phyloP scores from a whole-genome alignment of 2,888 invertebrate genomes.

The Hirtodrosophila histrioides region DNA sequence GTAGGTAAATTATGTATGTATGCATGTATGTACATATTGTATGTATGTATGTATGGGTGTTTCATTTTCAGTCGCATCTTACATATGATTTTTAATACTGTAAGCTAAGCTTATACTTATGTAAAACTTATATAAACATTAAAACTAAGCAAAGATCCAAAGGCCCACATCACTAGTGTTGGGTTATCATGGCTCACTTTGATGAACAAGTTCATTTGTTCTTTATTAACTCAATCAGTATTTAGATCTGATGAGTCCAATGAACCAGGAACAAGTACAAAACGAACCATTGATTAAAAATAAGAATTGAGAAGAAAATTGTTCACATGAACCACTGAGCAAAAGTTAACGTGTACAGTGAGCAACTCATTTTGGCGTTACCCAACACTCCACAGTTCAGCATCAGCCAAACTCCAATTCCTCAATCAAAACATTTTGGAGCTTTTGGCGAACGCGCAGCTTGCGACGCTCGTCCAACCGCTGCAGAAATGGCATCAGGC shows the following conservation, averaged over 20 bases:
- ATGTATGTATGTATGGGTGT: slow-evolving; percentile 6
- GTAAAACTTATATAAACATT: slow-evolving; percentile 19
- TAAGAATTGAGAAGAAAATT: too few species aligned
- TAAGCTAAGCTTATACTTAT: slow-evolving; percentile 70
- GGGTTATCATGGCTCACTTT: too few species aligned
- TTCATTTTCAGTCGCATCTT: slow-evolving; percentile 54
- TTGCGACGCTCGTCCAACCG: slow-evolving; percentile 73
- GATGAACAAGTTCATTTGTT: too few species aligned
- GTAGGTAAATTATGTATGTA: slow-evolving; percentile 34
- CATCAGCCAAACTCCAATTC: slow-evolving; percentile 72
- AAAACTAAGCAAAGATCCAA: slow-evolving; percentile 10
- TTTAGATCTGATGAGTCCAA: too few species aligned
- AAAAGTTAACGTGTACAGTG: too few species aligned
- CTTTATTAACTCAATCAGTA: too few species aligned
- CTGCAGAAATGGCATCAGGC: slow-evolving; percentile 75
- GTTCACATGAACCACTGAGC: too few species aligned
- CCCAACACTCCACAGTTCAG: neutral
- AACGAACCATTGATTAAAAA: too few species aligned
- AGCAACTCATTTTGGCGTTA: too few species aligned
- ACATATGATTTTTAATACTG: slow-evolving; percentile 61
- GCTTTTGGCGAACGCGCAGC: slow-evolving; percentile 73
- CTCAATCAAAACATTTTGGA: slow-evolving; percentile 78
- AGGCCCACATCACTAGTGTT: slow-evolving; percentile 1
- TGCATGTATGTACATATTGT: neutral
- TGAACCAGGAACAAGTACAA: too few species aligned